Evolutionary conservation across 2,113 vertebrate genomes (phyloP).

Genomic region (Mellivora capensis): DNA sequence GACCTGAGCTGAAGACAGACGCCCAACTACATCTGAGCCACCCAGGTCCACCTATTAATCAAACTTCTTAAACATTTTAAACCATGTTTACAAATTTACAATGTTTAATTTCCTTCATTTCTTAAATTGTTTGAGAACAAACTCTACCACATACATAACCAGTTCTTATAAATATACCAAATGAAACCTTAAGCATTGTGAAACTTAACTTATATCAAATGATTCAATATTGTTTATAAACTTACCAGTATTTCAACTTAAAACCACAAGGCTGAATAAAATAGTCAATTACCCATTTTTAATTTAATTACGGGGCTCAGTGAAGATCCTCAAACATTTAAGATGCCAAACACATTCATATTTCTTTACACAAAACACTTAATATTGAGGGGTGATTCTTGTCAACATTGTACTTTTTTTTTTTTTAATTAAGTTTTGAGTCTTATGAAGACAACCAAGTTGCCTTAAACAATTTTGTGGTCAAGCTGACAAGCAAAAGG

Average conservation of each 20-base stretch:
- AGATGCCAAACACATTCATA: neutral
- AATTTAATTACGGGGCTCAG: neutral
- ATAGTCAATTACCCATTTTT: neutral
- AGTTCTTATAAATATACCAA: neutral
- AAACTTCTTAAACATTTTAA: neutral
- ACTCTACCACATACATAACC: neutral
- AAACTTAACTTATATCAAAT: neutral
- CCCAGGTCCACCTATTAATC: neutral
- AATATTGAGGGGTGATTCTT: neutral
- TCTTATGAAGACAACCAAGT: neutral
- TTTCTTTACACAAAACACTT: neutral
- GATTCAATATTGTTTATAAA: neutral
- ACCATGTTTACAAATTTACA: neutral
- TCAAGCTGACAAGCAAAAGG: neutral
- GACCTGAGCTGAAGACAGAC: neutral
- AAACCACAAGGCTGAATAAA: neutral
- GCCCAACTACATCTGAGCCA: neutral
- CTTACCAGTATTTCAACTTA: neutral
- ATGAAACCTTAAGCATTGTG: neutral
- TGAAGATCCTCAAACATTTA: neutral
- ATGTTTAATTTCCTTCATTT: neutral
- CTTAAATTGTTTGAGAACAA: neutral
- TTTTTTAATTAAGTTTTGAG: neutral
- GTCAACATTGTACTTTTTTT: neutral
- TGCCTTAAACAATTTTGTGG: neutral